A percentile compares a stretch with the other conserved stretches of the same genome.
Conservation (phyloP, 1,140 invertebrate genomes). For the Sipha flava region DNA sequence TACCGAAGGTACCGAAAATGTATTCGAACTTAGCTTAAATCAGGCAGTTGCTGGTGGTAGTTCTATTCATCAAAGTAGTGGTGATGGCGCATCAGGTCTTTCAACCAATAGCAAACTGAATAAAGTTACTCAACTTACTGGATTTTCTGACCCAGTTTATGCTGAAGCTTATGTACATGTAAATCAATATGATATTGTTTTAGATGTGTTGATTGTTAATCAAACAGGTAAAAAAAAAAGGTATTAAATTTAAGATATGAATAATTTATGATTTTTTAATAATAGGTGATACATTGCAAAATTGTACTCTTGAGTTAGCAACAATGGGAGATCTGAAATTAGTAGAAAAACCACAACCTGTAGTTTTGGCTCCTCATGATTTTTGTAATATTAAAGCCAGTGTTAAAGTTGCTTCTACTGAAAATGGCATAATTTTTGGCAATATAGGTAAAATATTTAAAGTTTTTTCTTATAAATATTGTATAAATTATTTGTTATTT, state of each 20-base stretch:
- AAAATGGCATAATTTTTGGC: slow-evolving; percentile 99
- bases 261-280: slow-evolving; percentile 35
- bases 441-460: slow-evolving; percentile 62
- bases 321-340: slow-evolving; percentile 95
- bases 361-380: slow-evolving; percentile 91
- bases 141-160: slow-evolving; percentile 98
- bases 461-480: not conserved
- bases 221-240: slow-evolving; percentile 63
- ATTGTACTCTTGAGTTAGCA: slow-evolving; percentile 93
- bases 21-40: slow-evolving; percentile 90
- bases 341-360: slow-evolving; percentile 91
- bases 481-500: not conserved
- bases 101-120: slow-evolving; percentile 56
- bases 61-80: slow-evolving; percentile 21
- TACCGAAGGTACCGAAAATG: slow-evolving; percentile 56
- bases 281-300: slow-evolving; percentile 84
- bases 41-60: slow-evolving; percentile 70
- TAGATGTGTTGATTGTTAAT: slow-evolving; percentile 96
- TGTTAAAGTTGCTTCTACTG: slow-evolving; percentile 90
- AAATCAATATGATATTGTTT: slow-evolving; percentile 96
- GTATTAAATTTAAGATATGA: not conserved
- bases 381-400: slow-evolving; percentile 98
- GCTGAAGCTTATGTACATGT: slow-evolving; percentile 98
- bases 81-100: slow-evolving; percentile 31
- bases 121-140: slow-evolving; percentile 97